Evolutionary conservation across 2,797 vertebrate genomes (phyloP).

Genomic region (Hippoglossus hippoglossus): DNA sequence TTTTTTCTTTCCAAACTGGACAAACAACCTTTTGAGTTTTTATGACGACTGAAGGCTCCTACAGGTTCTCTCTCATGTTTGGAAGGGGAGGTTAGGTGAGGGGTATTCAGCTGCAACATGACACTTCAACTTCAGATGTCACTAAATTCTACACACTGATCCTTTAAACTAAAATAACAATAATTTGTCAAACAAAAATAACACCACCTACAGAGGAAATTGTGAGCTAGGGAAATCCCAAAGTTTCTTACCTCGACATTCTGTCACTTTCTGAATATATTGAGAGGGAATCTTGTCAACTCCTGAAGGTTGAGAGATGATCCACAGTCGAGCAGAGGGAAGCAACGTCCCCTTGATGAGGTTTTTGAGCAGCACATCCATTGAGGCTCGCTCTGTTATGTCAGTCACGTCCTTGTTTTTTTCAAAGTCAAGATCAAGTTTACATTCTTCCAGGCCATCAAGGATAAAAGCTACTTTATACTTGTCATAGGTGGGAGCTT

Average conservation of each 20-base stretch:
- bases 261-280: constrained; percentile 30
- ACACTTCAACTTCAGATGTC: too few relatives aligned
- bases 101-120: too few relatives aligned
- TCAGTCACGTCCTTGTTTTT: constrained; percentile 13
- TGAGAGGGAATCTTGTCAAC: constrained; percentile 12
- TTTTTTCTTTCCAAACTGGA: too few relatives aligned
- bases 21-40: too few relatives aligned
- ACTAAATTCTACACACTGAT: too few relatives aligned
- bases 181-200: background rate
- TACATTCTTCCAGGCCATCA: constrained; percentile 68
- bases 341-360: constrained; percentile 46
- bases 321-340: constrained; percentile 47
- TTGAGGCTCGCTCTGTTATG: background rate
- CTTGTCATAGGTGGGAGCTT: background rate
- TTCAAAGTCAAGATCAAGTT: constrained; percentile 62
- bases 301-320: constrained; percentile 46
- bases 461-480: constrained; percentile 62
- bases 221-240: background rate
- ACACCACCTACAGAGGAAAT: background rate
- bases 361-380: constrained; percentile 56
- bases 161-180: too few relatives aligned
- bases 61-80: too few relatives aligned
- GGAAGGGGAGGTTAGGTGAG: too few relatives aligned
- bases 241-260: constrained; percentile 44
- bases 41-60: too few relatives aligned